Conservation (phyloP, 2,113 vertebrate species). For the Haemorhous mexicanus region DNA sequence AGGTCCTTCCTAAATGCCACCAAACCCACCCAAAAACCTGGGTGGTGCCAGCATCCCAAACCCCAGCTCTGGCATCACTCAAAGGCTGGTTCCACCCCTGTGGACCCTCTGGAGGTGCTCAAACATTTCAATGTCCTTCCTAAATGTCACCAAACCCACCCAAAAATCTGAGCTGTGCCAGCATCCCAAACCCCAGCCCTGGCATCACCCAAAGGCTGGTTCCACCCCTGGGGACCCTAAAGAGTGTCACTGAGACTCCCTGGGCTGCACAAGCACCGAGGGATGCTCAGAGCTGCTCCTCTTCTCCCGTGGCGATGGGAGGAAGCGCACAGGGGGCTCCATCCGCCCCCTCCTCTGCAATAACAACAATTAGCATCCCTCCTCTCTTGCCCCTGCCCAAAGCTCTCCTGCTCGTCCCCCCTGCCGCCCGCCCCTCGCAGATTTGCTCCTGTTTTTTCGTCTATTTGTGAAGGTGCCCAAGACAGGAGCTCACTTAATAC, state of each 20-base stretch:
- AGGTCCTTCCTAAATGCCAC: no score
- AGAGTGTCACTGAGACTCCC: neutral
- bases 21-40: no score
- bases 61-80: no score
- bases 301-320: neutral
- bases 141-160: fast-evolving
- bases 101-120: no score
- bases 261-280: fast-evolving
- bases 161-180: neutral
- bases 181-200: neutral
- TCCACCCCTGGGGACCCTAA: fast-evolving
- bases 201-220: neutral
- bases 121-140: no score
- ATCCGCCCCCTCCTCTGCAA: slow-evolving; percentile 43
- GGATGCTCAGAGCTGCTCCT: neutral
- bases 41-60: no score
- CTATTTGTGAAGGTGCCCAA: slow-evolving; percentile 85
- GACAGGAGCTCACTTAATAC: slow-evolving; percentile 83
- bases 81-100: no score
- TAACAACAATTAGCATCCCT: slow-evolving; percentile 73
- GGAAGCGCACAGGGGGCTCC: slow-evolving; percentile 38
- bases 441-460: slow-evolving; percentile 73
- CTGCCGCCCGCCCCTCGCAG: slow-evolving; percentile 17
- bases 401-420: slow-evolving; percentile 60
- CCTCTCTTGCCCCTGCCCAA: slow-evolving; percentile 56